Conservation (phyloP, 2,113 vertebrate species). For the Opisthocomus hoazin region DNA sequence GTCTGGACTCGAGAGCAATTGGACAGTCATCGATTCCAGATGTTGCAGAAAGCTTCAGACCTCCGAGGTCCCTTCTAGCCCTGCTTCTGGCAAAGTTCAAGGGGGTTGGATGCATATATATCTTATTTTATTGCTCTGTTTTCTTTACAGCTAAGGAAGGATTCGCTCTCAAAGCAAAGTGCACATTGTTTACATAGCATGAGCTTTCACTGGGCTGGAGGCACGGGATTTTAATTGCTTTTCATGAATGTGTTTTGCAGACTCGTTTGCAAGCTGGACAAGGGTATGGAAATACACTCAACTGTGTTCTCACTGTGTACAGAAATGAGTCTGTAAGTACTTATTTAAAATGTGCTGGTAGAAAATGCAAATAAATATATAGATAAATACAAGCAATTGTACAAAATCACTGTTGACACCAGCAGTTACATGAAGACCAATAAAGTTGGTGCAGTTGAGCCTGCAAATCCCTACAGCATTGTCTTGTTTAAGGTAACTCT, state of each 20-base stretch:
- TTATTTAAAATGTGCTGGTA: not conserved
- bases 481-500: not conserved
- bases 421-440: not conserved
- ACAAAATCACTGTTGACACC: not conserved
- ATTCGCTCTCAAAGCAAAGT: slow-evolving; percentile 24
- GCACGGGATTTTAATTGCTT: not conserved
- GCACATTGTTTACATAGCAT: not conserved
- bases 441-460: not conserved
- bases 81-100: not conserved
- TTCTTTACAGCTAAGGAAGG: not conserved
- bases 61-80: not conserved
- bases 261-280: slow-evolving; percentile 89
- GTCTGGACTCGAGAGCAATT: not conserved
- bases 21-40: slow-evolving; percentile 3
- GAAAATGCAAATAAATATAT: not conserved
- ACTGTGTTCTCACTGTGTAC: slow-evolving; percentile 85
- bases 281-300: slow-evolving; percentile 80
- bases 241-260: slow-evolving; percentile 68
- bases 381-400: not conserved
- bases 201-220: not conserved
- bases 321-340: slow-evolving; percentile 88
- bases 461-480: not conserved
- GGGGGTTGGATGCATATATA: not conserved
- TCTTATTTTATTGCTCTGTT: slow-evolving; percentile 10
- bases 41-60: not conserved